These are phyloP conservation scores for Malurus leucopterus DNA, from an alignment of 2,797 vertebrate genomes.

Conservation along the genomic window DNA sequence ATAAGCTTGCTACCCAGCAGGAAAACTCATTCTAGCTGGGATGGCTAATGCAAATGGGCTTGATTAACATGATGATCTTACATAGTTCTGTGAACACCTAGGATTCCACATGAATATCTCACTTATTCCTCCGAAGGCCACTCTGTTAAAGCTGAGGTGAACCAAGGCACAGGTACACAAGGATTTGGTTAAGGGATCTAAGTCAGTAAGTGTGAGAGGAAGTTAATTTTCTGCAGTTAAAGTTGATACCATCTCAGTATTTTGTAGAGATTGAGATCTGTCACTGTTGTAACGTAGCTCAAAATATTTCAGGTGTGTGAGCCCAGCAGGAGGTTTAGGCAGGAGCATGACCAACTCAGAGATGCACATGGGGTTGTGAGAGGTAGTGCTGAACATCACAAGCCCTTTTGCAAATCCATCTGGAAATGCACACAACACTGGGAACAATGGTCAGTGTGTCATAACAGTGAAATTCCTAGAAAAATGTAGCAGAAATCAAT, in stretches of 20 bases:
- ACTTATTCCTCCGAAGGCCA: neutral
- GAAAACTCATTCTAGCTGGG: neutral
- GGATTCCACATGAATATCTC: neutral
- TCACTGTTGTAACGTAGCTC: neutral
- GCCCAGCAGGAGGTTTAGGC: neutral
- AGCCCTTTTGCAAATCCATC: neutral
- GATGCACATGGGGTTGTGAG: neutral
- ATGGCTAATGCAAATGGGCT: neutral
- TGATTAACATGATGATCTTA: neutral
- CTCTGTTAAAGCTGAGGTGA: neutral
- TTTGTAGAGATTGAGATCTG: neutral
- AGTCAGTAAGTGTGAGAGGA: neutral
- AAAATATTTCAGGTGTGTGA: neutral
- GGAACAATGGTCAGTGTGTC: neutral
- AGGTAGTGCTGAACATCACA: neutral
- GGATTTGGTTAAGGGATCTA: neutral
- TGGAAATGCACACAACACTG: neutral
- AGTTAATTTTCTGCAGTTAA: neutral
- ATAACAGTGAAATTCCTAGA: neutral
- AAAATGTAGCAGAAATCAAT: neutral
- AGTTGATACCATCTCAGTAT: neutral
- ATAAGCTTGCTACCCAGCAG: neutral
- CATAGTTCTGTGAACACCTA: accelerated
- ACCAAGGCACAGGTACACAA: neutral
- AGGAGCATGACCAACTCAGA: neutral